Evolutionary conservation across 2,797 vertebrate species (phyloP).

Genomic region (Rhabdomys pumilio): DNA sequence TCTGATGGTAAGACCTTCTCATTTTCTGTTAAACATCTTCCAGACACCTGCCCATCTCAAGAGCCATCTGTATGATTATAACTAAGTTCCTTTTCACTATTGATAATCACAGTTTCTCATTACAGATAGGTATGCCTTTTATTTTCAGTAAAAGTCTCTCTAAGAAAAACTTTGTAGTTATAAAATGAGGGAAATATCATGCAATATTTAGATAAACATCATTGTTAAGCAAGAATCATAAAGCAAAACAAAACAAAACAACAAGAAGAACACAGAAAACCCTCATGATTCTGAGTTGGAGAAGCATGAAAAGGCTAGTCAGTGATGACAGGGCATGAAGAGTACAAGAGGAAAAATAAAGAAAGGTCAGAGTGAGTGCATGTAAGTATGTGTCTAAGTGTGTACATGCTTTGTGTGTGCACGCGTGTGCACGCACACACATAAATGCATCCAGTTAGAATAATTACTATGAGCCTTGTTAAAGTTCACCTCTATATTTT

Average conservation of each 20-base stretch:
- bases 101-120: neutral
- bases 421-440: neutral
- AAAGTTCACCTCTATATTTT: slow-evolving; percentile 74
- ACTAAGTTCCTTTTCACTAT: neutral
- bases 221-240: neutral
- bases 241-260: neutral
- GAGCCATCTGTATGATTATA: neutral
- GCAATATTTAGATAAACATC: neutral
- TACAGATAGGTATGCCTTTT: neutral
- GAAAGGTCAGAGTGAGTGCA: slow-evolving; percentile 13
- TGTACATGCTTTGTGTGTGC: neutral
- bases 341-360: neutral
- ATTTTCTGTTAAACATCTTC: neutral
- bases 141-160: neutral
- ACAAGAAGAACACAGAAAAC: neutral
- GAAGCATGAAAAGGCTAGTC: slow-evolving; percentile 31
- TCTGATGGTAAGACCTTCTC: neutral
- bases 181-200: slow-evolving; percentile 7
- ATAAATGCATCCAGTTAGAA: neutral
- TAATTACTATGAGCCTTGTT: slow-evolving; percentile 63
- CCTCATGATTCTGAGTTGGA: slow-evolving; percentile 63
- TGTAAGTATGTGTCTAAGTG: neutral
- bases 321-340: slow-evolving; percentile 45
- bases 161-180: neutral
- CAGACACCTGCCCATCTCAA: too few relatives aligned